Evolutionary conservation across 2,888 invertebrate genomes (phyloP), one percentile per base, ranked within the genome.

Genomic region (Pollenia griseotomentosa): DNA sequence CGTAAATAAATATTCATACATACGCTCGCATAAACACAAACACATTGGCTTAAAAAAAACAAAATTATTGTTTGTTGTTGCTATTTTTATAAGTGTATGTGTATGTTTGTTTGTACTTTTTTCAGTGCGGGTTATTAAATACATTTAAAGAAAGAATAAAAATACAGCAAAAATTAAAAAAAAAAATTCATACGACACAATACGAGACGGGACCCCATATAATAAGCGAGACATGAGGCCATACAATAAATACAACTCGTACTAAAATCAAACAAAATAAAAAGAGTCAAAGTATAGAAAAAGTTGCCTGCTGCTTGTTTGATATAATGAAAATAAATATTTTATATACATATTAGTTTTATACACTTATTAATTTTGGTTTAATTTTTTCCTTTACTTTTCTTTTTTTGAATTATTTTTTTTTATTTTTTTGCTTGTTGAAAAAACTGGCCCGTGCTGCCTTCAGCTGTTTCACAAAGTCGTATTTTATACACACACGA

Each of bases 151-250:
- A 81, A 81, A 74, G n/a, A 53, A 79, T 65, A 73, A 84, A 84
- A 68, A 84, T 51, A 84, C 14, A 84, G 23, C 74, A 51, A 78
- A 73, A 73, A 53, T 42, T 19, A 51, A 10, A 33, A 16, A n/a
- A 48, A 59, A 66, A 40, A 74, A 57, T 78, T 79, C 51, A 63
- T 66, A 66, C 70, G 71, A 81, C 48, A 81, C 71, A 81, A 84
- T 74, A 85, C 85, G 81, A 85, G 86, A 86, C 82, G 70, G 55
- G 46, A 71, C 81, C 78, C 68, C 78, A 86, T 78, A 78, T 82
- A 66, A 86, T 68, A 83, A 86, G 59, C 73, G 78, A 86, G 82
- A 83, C 83, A 86, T 86, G 86, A 86, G 83, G 79, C 83, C 86
- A 86, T 86, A 83, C 85, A 86, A 55, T 53, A 74, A 75, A 68